Percentiles rank a stretch among this genome's conserved stretches.
Evolutionary conservation across 1,140 invertebrate species (phyloP).

Genomic region (Philotrypesis tridentata): DNA sequence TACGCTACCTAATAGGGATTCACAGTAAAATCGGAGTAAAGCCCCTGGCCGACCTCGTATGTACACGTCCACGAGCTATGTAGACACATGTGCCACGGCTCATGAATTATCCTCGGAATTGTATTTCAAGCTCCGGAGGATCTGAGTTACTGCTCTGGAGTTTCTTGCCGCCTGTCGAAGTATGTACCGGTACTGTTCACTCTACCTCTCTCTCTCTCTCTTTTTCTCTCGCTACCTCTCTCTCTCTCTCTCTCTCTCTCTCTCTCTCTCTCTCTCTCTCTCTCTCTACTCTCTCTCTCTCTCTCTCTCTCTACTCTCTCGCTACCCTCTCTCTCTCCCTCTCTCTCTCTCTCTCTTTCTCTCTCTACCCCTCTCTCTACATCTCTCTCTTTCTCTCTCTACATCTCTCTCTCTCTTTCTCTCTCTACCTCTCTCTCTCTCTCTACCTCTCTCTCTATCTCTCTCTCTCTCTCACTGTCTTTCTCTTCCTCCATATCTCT

Average conservation of each 20-base stretch:
- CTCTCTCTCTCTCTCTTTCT: not conserved
- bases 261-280: no score
- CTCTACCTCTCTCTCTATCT: not conserved
- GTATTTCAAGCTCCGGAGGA: slow-evolving; percentile 10
- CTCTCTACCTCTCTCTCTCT: not conserved
- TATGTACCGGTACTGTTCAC: not conserved
- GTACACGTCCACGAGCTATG: not conserved
- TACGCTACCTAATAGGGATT: slow-evolving; percentile 29
- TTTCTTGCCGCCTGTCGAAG: not conserved
- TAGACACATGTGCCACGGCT: slow-evolving; percentile 18
- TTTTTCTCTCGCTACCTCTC: no score
- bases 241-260: no score
- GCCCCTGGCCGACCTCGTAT: not conserved
- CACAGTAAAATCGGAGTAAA: slow-evolving; percentile 25
- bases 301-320: not conserved
- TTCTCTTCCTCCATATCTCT: no score
- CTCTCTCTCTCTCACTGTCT: not conserved
- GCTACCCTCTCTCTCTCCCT: not conserved
- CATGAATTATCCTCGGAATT: slow-evolving; percentile 28
- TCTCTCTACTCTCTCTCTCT: not conserved
- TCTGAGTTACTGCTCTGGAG: slow-evolving; percentile 13
- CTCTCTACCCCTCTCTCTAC: not conserved
- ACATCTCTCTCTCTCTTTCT: not conserved
- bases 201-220: not conserved
- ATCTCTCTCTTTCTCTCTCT: not conserved